Conservation (phyloP, 2,888 invertebrate species). For the Cancer borealis region DNA sequence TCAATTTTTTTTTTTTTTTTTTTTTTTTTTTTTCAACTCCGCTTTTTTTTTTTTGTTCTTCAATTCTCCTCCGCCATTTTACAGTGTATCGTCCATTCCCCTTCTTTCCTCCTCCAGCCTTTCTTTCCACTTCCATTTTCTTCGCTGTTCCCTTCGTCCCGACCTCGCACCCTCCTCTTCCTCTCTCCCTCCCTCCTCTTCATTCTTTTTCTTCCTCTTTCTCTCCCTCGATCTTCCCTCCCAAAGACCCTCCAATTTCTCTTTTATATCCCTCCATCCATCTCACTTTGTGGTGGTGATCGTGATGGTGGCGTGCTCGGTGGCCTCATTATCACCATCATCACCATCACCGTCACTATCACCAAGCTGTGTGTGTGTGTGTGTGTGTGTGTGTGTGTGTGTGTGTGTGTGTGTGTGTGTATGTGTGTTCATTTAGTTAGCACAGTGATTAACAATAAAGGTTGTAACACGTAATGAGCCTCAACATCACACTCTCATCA, state of each 20-base stretch:
- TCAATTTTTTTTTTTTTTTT: background rate
- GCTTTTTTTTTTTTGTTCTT: background rate
- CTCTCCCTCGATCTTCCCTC: constrained; percentile 28
- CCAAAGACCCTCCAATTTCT: constrained; percentile 13
- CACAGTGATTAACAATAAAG: background rate
- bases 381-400: constrained; percentile 30
- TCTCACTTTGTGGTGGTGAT: constrained; percentile 34
- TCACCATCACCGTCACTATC: constrained; percentile 34
- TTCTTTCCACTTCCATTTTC: background rate
- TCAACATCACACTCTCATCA: constrained; percentile 15
- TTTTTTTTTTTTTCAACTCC: background rate
- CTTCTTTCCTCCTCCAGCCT: background rate
- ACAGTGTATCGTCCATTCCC: background rate
- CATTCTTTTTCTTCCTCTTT: background rate
- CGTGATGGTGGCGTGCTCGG: constrained; percentile 8
- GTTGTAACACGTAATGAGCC: background rate
- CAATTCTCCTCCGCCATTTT: background rate
- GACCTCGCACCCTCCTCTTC: background rate
- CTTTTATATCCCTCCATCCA: constrained; percentile 26
- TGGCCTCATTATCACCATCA: constrained; percentile 29
- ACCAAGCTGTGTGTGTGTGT: constrained; percentile 34
- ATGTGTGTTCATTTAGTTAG: constrained; percentile 32
- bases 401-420: constrained; percentile 49
- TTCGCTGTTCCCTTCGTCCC: constrained; percentile 7
- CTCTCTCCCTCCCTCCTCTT: background rate